Base-by-base conservation (phyloP, 2,113 vertebrate genomes). In the Gymnorhina tibicen region DNA sequence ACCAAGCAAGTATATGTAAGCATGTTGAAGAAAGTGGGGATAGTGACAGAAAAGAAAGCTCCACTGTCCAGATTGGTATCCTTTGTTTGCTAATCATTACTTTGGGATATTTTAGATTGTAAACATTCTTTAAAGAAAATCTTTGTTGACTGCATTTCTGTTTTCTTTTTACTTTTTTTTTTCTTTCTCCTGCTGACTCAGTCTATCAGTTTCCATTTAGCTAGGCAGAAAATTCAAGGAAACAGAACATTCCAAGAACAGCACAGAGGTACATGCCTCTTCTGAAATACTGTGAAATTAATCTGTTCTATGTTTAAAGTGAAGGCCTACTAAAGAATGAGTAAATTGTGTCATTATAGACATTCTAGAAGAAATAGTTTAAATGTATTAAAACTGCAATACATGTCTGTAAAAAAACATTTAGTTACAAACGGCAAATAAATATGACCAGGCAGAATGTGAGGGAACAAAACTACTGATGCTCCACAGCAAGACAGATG, bases 201-300 rank as follows among this genome's bases (percentile, higher is more conserved):
- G 82, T 85, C 78, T 60, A 49, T 66, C 50, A 21, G 49, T 89
- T 95, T 89, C 72, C 58, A 42, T 87, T 89, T 81, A 84, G 73
- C 66, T 85, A 92, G 76, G 74, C 73, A 85, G 77, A 89, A 89
- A 94, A 92, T 84, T 87, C 60, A 79, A 72, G 56, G 46, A 85
- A 91, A 37, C 33, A 9, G 75, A 91, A 21, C 47, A 10, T 92
- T 87, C 76, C 87, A 92, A 89, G 73, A 91, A 75, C 41, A 89
- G 68, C 60, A 73, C 42, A 21, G 72, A 81, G 35, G 53, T 85
- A 58, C 50, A 41, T 63, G 41, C 18, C 37, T 72, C n/a, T 81
- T 47, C 33, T 68, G 41, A 91, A 95, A 77, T 59, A 78, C 47
- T 56, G 26, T 78, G 52, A 72, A 89, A 91, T 92, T 27, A 70